These are phyloP conservation scores for Gallinago paraguaiae DNA, from an alignment of 2,113 vertebrate genomes.

Conservation along the genomic window DNA sequence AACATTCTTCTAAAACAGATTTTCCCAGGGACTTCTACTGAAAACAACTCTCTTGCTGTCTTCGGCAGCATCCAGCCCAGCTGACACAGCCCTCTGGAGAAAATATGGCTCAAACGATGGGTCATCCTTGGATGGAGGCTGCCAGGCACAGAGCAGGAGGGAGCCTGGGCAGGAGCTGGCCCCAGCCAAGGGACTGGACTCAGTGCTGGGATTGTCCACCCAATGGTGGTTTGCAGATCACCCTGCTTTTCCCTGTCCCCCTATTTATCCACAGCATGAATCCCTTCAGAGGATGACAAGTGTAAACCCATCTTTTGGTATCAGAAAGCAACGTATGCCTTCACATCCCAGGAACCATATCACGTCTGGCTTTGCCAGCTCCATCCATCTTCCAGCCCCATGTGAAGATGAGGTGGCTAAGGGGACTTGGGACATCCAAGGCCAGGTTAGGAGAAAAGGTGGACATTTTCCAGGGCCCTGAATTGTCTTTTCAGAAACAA, in stretches of 20 bases:
- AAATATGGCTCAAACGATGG: background rate
- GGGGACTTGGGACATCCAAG: background rate
- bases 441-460: background rate
- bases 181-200: background rate
- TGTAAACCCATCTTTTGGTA: background rate
- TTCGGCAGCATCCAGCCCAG: background rate
- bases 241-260: background rate
- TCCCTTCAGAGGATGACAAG: background rate
- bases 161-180: background rate
- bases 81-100: background rate
- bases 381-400: background rate
- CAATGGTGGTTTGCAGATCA: background rate
- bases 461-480: background rate
- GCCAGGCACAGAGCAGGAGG: no score
- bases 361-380: background rate
- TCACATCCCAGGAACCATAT: rapidly evolving
- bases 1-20: background rate
- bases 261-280: background rate
- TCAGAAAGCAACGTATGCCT: background rate
- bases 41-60: background rate
- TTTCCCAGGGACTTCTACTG: background rate
- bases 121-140: background rate
- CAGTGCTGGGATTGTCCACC: rapidly evolving
- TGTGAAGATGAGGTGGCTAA: rapidly evolving
- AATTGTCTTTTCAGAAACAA: background rate